Conservation (phyloP, 1,140 invertebrate species). For the Macrostomum lignano region DNA sequence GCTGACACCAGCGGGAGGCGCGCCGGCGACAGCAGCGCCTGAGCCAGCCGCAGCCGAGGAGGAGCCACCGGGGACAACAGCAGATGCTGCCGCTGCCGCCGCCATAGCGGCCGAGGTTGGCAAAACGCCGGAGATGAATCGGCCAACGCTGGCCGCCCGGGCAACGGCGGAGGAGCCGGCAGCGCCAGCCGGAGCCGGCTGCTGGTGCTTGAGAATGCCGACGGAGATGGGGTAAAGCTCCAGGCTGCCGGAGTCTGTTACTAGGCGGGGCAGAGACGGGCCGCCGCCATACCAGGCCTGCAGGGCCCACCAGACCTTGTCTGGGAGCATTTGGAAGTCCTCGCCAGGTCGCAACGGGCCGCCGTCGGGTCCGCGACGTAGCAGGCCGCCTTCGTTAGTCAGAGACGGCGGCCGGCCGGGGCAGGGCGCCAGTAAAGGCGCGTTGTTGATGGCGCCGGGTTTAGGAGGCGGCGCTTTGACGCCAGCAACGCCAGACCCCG, state of each 20-base stretch:
- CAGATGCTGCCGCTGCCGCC: too few species aligned
- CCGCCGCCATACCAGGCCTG: constrained; percentile 52
- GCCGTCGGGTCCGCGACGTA: constrained; percentile 43
- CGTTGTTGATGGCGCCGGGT: constrained; percentile 50
- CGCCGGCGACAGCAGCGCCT: too few species aligned
- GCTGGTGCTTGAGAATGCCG: constrained; percentile 40
- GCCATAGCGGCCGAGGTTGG: neutral
- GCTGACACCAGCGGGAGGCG: too few species aligned
- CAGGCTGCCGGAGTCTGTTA: constrained; percentile 37
- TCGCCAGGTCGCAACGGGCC: constrained; percentile 36
- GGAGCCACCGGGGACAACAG: too few species aligned
- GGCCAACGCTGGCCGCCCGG: neutral
- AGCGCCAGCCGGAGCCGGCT: constrained; percentile 17
- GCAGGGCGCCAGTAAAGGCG: constrained; percentile 35
- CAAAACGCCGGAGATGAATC: neutral
- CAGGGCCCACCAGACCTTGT: constrained; percentile 51
- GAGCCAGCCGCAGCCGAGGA: too few species aligned
- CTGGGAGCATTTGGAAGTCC: constrained; percentile 53
- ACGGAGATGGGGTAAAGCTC: constrained; percentile 51
- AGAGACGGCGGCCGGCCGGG: constrained; percentile 32
- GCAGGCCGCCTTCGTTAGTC: constrained; percentile 53
- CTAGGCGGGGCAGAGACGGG: constrained; percentile 49
- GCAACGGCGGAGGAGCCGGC: constrained; percentile 9
- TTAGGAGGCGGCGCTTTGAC: constrained; percentile 11
- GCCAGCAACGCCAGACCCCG: constrained; percentile 8